Evolutionary conservation across 2,888 invertebrate species (phyloP), one percentile per base, ranked within the genome.

Genomic region (Spicauda simplicius): DNA sequence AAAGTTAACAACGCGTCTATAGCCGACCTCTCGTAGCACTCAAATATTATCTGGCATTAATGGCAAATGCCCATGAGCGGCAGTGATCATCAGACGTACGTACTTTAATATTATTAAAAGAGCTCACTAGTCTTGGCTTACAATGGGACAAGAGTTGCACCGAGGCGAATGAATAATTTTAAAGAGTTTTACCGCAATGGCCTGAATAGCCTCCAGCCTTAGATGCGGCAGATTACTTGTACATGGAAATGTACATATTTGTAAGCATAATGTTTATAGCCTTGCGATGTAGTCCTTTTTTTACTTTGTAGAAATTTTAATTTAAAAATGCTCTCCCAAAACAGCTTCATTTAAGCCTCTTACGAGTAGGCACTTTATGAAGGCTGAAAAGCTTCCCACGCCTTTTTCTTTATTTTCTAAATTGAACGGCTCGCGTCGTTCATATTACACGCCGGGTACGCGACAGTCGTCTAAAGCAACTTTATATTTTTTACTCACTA

Each of bases 341-440:
- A 65, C 64, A 65, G 53, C 52, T 58, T 53, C 37, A 64, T 59
- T 53, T 65, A 58, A 65, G 64, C 41, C 58, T 65, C 64, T 65
- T 58, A 59, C 58, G 18, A 53, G 64, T 65, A 14, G 14, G 41
- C 14, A 59, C 58, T 65, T 65, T 65, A 59, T 53, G 53, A 53
- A 14, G 53, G 58, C 25, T 12, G 18, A 56, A 45, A 53, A 53
- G 64, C 41, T 50, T 37, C 12, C 52, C 53, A 18, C 52, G 58
- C 53, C 52, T 58, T 65, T 65, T 59, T 65, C 64, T 65, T 58
- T 53, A 65, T 65, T 59, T 65, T 65, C 41, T 18, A 58, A 45
- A 58, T 59, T 52, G 52, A 57, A 41, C 48, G 16, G 58, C 58
- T 59, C 53, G 64, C 64, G 57, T 58, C 57, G 64, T 58, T 52